These are phyloP conservation scores for Xenops minutus DNA, from an alignment of 2,797 vertebrate genomes.

Conservation along the genomic window DNA sequence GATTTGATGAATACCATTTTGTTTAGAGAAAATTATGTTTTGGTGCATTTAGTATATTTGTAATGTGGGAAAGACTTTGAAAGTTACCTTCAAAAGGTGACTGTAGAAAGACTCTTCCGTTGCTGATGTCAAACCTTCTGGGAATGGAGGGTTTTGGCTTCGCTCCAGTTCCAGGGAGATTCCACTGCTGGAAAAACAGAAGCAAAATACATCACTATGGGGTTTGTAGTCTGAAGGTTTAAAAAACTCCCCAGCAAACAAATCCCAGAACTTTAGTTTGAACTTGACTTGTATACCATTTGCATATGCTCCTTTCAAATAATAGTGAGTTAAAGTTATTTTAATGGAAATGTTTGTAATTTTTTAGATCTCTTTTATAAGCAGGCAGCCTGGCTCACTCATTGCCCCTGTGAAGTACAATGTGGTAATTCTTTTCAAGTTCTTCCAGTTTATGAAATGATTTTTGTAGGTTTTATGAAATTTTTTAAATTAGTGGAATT, in stretches of 20 bases:
- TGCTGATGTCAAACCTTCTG: neutral
- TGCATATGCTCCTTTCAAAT: neutral
- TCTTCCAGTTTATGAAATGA: neutral
- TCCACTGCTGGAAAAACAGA: neutral
- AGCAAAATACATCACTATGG: neutral
- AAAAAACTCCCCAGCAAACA: neutral
- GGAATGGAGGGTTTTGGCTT: neutral
- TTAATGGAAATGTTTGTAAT: neutral
- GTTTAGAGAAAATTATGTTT: slow-evolving; percentile 7
- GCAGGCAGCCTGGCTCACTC: neutral
- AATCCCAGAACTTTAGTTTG: neutral
- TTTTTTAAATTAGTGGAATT: neutral
- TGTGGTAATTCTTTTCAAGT: neutral
- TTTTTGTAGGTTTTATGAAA: neutral
- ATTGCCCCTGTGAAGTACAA: neutral
- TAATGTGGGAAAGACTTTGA: neutral
- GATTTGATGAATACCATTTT: slow-evolving; percentile 15
- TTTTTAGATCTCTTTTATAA: neutral
- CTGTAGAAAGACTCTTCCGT: neutral
- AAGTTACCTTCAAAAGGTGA: slow-evolving; percentile 31
- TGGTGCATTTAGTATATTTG: neutral
- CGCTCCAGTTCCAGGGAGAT: neutral
- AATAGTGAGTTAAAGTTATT: neutral
- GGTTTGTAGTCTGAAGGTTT: neutral
- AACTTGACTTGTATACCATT: neutral